Evolutionary conservation across 2,888 invertebrate genomes (phyloP).

Genomic region (Tortrix viridana): DNA sequence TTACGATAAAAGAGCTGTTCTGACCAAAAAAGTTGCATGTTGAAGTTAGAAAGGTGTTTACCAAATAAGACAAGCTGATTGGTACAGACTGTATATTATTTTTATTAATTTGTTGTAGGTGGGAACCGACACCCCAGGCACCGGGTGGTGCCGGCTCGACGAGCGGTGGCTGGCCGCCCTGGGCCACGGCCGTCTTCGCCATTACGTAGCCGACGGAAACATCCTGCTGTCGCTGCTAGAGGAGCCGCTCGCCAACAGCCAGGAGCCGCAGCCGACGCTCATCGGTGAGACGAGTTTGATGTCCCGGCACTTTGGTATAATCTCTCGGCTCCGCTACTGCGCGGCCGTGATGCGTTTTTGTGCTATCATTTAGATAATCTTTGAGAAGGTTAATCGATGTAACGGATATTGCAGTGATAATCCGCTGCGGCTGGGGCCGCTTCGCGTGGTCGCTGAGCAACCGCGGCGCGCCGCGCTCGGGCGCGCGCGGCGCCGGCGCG

Average conservation of each 20-base stretch:
- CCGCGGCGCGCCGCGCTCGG: slow-evolving; percentile 93
- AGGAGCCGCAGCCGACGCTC: slow-evolving; percentile 97
- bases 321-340: not conserved
- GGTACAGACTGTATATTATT: too few relatives aligned
- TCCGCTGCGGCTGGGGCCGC: slow-evolving; percentile 96
- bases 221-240: slow-evolving; percentile 95
- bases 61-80: too few relatives aligned
- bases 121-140: slow-evolving; percentile 92
- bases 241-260: slow-evolving; percentile 95
- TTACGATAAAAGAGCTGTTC: too few relatives aligned
- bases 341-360: too few relatives aligned
- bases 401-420: slow-evolving; percentile 90
- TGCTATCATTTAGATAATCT: too few relatives aligned
- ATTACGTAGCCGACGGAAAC: slow-evolving; percentile 96
- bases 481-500: slow-evolving; percentile 85
- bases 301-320: not conserved
- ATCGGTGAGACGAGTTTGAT: slow-evolving; percentile 68
- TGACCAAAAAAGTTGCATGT: too few relatives aligned
- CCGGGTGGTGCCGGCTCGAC: slow-evolving; percentile 91
- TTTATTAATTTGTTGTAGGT: slow-evolving; percentile 76
- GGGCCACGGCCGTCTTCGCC: slow-evolving; percentile 83
- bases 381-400: too few relatives aligned
- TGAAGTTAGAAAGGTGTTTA: too few relatives aligned
- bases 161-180: slow-evolving; percentile 90
- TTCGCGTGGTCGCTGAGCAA: slow-evolving; percentile 97